Conservation (phyloP, 64 coral and sea anemone genomes). For the Montipora cactus region DNA sequence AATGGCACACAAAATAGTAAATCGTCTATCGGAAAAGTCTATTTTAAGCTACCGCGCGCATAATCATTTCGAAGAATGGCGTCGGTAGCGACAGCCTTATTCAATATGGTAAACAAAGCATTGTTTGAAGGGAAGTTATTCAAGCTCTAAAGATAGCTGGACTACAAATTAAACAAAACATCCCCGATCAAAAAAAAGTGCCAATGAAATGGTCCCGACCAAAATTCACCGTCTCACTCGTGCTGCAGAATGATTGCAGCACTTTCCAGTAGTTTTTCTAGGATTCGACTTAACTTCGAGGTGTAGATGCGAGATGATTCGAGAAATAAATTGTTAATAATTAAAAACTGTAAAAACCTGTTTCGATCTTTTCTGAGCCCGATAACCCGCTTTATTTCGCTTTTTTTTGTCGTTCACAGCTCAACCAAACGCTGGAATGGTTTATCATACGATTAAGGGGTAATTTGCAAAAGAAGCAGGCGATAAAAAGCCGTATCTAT, state of each 20-base stretch:
- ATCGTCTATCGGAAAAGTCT: neutral
- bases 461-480: conserved; percentile 17
- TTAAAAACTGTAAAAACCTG: conserved; percentile 51
- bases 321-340: conserved; percentile 62
- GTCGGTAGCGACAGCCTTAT: conserved; percentile 24
- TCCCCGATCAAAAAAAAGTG: neutral
- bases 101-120: conserved; percentile 58
- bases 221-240: neutral
- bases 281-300: conserved; percentile 16
- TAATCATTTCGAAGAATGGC: conserved; percentile 29
- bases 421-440: neutral
- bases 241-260: neutral
- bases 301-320: conserved; percentile 45
- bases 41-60: conserved; percentile 2
- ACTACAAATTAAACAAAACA: conserved; percentile 46
- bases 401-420: neutral
- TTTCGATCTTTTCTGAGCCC: neutral
- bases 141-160: conserved; percentile 41
- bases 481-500: conserved; percentile 45
- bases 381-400: neutral
- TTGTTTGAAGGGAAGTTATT: conserved; percentile 63
- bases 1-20: neutral
- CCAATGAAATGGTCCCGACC: neutral
- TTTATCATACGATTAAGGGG: neutral
- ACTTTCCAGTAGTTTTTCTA: neutral